Evolutionary conservation across 2,113 vertebrate genomes (phyloP).

Genomic region (Semnornis frantzii): DNA sequence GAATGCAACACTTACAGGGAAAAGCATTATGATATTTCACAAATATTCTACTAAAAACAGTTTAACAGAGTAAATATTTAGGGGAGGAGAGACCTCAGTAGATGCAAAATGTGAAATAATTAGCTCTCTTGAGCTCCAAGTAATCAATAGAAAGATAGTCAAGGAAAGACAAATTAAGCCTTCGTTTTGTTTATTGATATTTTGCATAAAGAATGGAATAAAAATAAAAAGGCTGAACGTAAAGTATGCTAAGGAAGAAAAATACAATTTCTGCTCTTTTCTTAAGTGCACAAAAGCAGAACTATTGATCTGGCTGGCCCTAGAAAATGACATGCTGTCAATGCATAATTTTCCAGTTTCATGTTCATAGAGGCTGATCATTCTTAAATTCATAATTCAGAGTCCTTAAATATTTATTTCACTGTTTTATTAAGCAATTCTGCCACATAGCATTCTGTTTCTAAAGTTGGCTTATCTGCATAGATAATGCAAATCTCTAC

Average conservation of each 20-base stretch:
- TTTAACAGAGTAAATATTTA: background rate
- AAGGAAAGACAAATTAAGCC: conserved; percentile 37
- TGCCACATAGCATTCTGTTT: background rate
- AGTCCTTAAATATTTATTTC: background rate
- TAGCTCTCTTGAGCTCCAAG: conserved; percentile 13
- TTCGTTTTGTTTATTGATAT: conserved; percentile 25
- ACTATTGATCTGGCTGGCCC: background rate
- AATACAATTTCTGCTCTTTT: background rate
- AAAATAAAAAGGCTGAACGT: background rate
- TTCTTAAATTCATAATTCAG: background rate
- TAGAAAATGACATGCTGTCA: background rate
- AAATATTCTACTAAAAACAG: background rate
- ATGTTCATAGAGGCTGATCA: background rate
- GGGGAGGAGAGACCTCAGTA: background rate
- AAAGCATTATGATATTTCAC: background rate
- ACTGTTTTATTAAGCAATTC: background rate
- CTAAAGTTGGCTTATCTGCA: background rate
- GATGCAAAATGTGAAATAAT: conserved; percentile 15
- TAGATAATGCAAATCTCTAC: background rate
- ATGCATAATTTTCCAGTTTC: background rate
- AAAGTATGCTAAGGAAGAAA: background rate
- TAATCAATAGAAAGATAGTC: conserved; percentile 29
- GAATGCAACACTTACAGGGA: background rate
- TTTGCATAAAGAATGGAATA: conserved; percentile 19
- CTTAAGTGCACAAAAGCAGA: background rate